Conservation (phyloP, 2,113 vertebrate species). For the Clarias gariepinus region DNA sequence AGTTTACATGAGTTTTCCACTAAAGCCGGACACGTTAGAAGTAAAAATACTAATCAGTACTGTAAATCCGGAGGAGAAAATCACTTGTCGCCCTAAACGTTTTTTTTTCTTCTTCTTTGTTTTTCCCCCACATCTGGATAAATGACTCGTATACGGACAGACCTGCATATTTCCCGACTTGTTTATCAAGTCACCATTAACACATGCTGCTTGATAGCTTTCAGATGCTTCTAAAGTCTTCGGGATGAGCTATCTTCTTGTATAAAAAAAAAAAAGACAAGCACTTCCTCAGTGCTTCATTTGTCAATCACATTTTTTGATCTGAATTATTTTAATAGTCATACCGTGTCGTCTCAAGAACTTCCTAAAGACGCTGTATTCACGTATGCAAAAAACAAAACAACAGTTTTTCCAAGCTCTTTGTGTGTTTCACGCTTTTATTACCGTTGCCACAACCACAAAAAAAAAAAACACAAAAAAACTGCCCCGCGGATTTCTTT, state of each 20-base stretch:
- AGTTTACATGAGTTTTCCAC: conserved; percentile 26
- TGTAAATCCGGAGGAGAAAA: conserved; percentile 7
- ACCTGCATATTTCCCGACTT: conserved; percentile 26
- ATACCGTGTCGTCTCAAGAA: conserved; percentile 1
- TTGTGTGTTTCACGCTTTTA: background rate
- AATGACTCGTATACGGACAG: conserved; percentile 62
- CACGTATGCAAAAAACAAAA: conserved; percentile 17
- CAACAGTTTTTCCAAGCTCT: conserved; percentile 18
- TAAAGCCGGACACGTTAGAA: background rate
- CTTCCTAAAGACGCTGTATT: conserved; percentile 20
- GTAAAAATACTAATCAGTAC: background rate
- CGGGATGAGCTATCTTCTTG: conserved; percentile 35
- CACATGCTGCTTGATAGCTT: conserved; percentile 54
- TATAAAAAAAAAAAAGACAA: conserved; percentile 13
- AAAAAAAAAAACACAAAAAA: background rate
- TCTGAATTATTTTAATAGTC: background rate
- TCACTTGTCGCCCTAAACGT: conserved; percentile 25
- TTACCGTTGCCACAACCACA: conserved; percentile 33
- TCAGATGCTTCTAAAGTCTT: conserved; percentile 43
- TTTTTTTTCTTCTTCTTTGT: background rate
- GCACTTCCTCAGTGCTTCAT: conserved; percentile 37
- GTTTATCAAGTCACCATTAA: conserved; percentile 20
- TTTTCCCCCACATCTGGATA: conserved; percentile 51
- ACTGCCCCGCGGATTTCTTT: conserved; percentile 50
- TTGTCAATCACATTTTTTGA: conserved; percentile 25